Base-by-base conservation (phyloP, 2,797 vertebrate genomes). In the Bryconaethiops microstoma region DNA sequence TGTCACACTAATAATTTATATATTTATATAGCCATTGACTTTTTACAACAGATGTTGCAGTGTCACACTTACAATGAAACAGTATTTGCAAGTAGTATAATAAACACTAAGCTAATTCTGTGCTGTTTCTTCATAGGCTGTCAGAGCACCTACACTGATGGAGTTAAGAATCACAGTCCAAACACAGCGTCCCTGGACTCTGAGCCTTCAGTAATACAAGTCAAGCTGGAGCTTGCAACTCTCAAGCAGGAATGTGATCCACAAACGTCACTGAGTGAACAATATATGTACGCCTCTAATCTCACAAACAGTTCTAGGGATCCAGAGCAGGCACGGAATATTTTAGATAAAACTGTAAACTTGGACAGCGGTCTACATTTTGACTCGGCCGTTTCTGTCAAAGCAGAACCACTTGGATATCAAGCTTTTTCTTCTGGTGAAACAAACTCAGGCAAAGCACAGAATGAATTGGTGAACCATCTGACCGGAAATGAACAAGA, bases 161-260 rank as follows among this genome's bases (percentile, higher is more conserved):
- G 55, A 70, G 74, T 23, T 60, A 60, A 76, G 57, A 76, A 81
- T 55, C 74, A 54, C 65, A 50, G 40, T 52, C 69, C 69, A 75
- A 68, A 50, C 40, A 72, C 74, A 52, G 50, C 5, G 13, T 5
- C 17, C 25, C 57, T 81, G 80, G 60, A 71, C 35, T 13, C 57
- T 19, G 80, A 77, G 12, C 52, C 59, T 5, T 76, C 74, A 14
- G 6, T 77, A 55, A 54, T 77, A 59, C 69, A 82, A 59, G 69
- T 74, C 12, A 82, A 74, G 23, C 62, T 82, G 62, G 75, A 77
- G 45, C 10, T 76, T 4, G 75, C 60, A 64, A 13, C 80, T 73
- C 60, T 71, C 21, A 64, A 77, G 9, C 54, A 74, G 67, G 21
- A 72, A 40, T 60, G 50, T 25, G 62, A 73, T 23, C 80, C 67